Conservation (phyloP, 2,888 invertebrate species). For the Amblyteles armatorius region DNA sequence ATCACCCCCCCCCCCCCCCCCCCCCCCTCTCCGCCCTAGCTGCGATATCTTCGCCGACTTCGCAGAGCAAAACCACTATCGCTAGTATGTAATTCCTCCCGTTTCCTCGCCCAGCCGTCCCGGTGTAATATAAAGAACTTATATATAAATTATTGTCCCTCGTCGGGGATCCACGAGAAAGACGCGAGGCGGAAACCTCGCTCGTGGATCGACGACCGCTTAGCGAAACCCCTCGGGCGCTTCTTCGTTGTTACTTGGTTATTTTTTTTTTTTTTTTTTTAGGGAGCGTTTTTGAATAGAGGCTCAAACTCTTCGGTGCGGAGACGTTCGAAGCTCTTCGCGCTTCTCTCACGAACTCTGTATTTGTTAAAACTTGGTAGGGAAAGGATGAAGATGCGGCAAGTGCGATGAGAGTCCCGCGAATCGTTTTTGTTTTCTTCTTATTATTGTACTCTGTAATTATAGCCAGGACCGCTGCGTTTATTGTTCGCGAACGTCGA, state of each 20-base stretch:
- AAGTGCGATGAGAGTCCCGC: constrained; percentile 47
- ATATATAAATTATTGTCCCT: constrained; percentile 61
- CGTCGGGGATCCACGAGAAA: constrained; percentile 23
- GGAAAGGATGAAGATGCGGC: not conserved
- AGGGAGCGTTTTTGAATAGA: not conserved
- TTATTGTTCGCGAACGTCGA: constrained; percentile 60
- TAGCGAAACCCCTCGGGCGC: constrained; percentile 22
- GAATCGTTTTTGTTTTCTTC: constrained; percentile 56
- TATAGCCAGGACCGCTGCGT: constrained; percentile 60
- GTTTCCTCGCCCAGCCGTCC: not conserved
- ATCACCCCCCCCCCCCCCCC: not conserved
- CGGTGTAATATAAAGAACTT: constrained; percentile 58
- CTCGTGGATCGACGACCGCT: constrained; percentile 23
- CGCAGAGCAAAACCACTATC: constrained; percentile 16
- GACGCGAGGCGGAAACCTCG: not conserved
- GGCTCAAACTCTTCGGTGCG: no score
- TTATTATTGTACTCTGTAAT: constrained; percentile 56
- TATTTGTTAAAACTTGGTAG: constrained; percentile 52
- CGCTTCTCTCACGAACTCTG: constrained; percentile 40
- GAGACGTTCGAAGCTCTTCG: no score
- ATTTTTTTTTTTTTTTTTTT: constrained; percentile 63
- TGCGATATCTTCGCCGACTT: constrained; percentile 30
- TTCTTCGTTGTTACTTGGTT: constrained; percentile 22
- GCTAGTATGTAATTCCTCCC: constrained; percentile 27
- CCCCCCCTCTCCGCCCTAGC: not conserved